Conservation (phyloP, 92 coral and sea anemone genomes). For the Desmophyllum pertusum region DNA sequence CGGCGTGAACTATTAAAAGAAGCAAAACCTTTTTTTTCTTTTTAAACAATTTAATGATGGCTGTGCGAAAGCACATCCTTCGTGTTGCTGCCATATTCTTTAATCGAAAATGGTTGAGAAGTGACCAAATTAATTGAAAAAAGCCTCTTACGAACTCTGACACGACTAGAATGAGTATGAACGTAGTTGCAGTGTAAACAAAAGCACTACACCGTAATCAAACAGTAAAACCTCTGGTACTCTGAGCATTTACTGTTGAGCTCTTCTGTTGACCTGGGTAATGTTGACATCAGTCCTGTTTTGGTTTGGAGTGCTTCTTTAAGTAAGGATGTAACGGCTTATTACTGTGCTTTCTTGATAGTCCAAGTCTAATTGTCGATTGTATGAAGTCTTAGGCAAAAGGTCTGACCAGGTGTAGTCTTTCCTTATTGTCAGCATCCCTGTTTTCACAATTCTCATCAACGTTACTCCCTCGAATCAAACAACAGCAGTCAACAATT, state of each 20-base stretch:
- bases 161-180: neutral
- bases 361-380: constrained; percentile 80
- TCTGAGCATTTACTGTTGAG: neutral
- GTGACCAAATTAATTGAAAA: neutral
- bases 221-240: neutral
- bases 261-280: neutral
- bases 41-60: neutral
- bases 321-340: constrained; percentile 32
- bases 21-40: neutral
- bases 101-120: neutral
- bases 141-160: neutral
- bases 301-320: neutral
- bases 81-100: neutral
- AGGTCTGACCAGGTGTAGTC: constrained; percentile 14
- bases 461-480: neutral
- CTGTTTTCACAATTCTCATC: neutral
- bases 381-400: constrained; percentile 44
- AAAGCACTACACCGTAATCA: neutral
- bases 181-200: neutral
- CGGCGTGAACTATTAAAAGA: neutral
- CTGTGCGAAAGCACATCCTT: neutral
- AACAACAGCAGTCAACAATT: neutral
- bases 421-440: neutral
- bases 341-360: constrained; percentile 65
- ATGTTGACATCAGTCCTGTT: neutral